Conservation (phyloP, 2,797 vertebrate genomes). For the Gambusia yucatana region DNA sequence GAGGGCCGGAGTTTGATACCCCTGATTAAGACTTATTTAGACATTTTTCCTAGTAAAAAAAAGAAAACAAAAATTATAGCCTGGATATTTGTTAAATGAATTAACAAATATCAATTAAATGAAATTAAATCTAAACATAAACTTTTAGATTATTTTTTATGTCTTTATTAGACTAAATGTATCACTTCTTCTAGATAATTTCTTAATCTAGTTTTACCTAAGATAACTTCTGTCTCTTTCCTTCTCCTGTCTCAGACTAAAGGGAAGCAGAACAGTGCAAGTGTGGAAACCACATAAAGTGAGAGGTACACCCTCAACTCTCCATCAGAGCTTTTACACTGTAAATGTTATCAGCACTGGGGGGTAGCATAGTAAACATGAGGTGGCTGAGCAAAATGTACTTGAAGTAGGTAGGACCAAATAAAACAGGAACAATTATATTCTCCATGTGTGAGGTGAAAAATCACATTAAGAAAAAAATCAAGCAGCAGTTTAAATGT, state of each 20-base stretch:
- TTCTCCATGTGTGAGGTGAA: not conserved
- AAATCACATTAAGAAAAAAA: not conserved
- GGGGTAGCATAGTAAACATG: not conserved
- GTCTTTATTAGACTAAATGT: not conserved
- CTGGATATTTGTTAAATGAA: not conserved
- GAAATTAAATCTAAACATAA: not conserved
- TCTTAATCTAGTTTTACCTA: not conserved
- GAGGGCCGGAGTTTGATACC: too few species aligned
- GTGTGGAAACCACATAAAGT: not conserved
- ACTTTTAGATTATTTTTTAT: not conserved
- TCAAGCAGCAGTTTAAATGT: not conserved
- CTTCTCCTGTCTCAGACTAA: not conserved
- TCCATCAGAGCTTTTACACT: not conserved
- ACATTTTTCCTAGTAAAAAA: not conserved
- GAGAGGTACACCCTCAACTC: not conserved
- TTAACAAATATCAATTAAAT: too few species aligned
- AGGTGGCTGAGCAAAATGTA: not conserved
- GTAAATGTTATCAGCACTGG: not conserved
- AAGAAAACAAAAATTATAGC: not conserved
- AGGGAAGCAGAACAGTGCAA: not conserved
- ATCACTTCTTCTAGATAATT: not conserved
- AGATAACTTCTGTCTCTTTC: not conserved
- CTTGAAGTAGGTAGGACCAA: not conserved
- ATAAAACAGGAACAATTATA: not conserved
- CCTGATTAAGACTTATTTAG: too few species aligned